Conservation (phyloP, 2,113 vertebrate species). For the Antennarius striatus region DNA sequence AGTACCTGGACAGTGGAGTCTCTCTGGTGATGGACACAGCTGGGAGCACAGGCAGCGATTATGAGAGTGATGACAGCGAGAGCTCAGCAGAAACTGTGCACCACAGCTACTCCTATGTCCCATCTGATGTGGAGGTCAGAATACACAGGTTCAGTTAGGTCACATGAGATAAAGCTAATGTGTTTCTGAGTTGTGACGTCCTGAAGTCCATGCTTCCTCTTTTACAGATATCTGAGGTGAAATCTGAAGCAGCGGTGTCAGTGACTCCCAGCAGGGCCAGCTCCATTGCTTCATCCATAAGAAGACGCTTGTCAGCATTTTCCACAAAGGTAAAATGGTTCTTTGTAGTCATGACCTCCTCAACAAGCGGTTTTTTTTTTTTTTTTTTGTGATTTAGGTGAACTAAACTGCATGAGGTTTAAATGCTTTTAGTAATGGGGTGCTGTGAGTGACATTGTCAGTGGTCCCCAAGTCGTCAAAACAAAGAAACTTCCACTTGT, state of each 20-base stretch:
- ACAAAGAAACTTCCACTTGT: too few species aligned
- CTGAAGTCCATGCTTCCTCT: background rate
- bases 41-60: slow-evolving; percentile 57
- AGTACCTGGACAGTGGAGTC: slow-evolving; percentile 81
- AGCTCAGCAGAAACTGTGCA: slow-evolving; percentile 65
- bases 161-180: background rate
- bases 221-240: slow-evolving; percentile 69
- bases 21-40: slow-evolving; percentile 64
- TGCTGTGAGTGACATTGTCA: too few species aligned
- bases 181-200: background rate
- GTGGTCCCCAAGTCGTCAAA: too few species aligned
- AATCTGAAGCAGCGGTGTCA: slow-evolving; percentile 66
- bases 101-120: slow-evolving; percentile 74
- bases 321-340: slow-evolving; percentile 60
- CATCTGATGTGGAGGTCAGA: slow-evolving; percentile 78
- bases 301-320: slow-evolving; percentile 78
- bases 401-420: too few species aligned
- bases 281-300: slow-evolving; percentile 74
- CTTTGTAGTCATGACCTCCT: background rate
- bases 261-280: slow-evolving; percentile 61
- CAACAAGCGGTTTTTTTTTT: background rate
- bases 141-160: background rate
- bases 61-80: slow-evolving; percentile 72
- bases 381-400: too few species aligned
- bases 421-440: too few species aligned